Conservation (phyloP, 2,113 vertebrate genomes). For the Cromileptes altivelis region DNA sequence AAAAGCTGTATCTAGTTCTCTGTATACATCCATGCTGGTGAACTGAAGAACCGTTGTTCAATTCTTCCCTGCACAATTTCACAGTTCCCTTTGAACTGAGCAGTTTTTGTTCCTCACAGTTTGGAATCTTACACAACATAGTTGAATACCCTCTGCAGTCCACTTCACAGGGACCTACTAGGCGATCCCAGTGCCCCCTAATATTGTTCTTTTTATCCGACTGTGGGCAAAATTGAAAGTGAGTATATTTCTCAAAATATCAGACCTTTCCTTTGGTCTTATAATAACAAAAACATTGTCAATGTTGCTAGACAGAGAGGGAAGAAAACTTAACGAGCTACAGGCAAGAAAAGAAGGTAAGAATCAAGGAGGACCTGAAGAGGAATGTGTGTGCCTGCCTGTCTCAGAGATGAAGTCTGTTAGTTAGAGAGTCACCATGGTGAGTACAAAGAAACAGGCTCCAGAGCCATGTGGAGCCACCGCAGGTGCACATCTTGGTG, state of each 20-base stretch:
- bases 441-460: constrained; percentile 60
- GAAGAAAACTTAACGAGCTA: neutral
- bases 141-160: too few species aligned
- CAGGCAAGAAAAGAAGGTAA: neutral
- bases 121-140: too few species aligned
- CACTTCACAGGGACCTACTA: too few species aligned
- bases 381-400: constrained; percentile 15
- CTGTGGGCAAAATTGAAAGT: neutral
- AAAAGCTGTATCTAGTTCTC: too few species aligned
- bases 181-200: too few species aligned
- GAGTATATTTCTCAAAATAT: neutral
- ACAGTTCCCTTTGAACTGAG: too few species aligned
- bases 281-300: neutral
- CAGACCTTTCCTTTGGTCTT: neutral
- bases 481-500: constrained; percentile 44
- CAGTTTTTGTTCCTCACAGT: too few species aligned
- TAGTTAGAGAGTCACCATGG: constrained; percentile 55
- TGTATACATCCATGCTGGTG: too few species aligned
- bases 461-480: constrained; percentile 50
- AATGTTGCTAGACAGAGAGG: neutral
- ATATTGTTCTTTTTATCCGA: neutral
- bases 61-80: too few species aligned
- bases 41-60: too few species aligned
- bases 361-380: neutral
- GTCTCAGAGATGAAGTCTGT: constrained; percentile 35